These are phyloP conservation scores for Cottus gobio DNA, from an alignment of 2,113 vertebrate genomes.

Conservation along the genomic window DNA sequence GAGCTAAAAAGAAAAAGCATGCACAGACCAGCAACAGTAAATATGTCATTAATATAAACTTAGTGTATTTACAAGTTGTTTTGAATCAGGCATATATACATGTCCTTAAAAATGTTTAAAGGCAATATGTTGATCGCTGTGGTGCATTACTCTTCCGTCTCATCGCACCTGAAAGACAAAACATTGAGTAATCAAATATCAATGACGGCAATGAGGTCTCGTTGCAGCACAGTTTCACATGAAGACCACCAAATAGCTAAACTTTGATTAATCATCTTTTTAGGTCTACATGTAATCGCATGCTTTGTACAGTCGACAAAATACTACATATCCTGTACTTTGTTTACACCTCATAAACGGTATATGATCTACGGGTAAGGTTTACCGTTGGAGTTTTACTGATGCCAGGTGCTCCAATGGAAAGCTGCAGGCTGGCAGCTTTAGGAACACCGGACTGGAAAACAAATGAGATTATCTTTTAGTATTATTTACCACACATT, in stretches of 20 bases:
- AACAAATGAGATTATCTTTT: not conserved
- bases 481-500: not conserved
- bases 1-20: slow-evolving; percentile 26
- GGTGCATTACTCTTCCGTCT: not conserved
- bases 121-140: not conserved
- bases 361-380: not conserved
- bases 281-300: not conserved
- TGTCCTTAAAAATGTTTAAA: not conserved
- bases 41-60: not conserved
- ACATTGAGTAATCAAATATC: not conserved
- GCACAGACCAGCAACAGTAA: slow-evolving; percentile 11
- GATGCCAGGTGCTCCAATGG: not conserved
- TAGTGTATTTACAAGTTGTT: slow-evolving; percentile 52
- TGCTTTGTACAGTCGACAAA: not conserved
- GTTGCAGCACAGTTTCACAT: not conserved
- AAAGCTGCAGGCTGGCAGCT: not conserved
- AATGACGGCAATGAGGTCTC: not conserved
- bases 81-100: slow-evolving; percentile 37
- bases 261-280: not conserved
- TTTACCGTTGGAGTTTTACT: slow-evolving; percentile 50
- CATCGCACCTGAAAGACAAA: slow-evolving; percentile 68
- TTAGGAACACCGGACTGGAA: slow-evolving; percentile 41
- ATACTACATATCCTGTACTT: not conserved
- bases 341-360: not conserved
- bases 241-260: not conserved